These are phyloP conservation scores for Brachionus rubens DNA, from an alignment of 1,140 invertebrate species.

Conservation along the genomic window DNA sequence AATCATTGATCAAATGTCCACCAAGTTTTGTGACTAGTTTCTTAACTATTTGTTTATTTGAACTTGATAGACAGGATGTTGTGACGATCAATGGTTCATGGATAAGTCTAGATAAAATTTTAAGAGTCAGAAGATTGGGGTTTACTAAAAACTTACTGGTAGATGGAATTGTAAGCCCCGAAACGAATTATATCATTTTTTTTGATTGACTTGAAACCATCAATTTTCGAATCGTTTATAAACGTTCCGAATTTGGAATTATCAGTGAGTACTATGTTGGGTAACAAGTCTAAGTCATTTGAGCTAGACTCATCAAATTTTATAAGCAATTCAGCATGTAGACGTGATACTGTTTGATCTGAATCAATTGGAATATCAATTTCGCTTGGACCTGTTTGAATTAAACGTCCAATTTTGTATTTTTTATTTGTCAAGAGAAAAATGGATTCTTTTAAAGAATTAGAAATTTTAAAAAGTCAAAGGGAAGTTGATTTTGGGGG, in stretches of 20 bases:
- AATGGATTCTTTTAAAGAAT: not conserved
- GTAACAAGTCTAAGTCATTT: conserved; percentile 42
- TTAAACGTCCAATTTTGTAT: conserved; percentile 29
- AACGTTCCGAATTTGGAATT: conserved; percentile 61
- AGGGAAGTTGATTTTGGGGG: not conserved
- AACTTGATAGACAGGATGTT: conserved; percentile 53
- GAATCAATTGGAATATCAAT: conserved; percentile 26
- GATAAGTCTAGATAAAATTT: conserved; percentile 24
- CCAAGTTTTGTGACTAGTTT: conserved; percentile 52
- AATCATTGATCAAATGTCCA: conserved; percentile 59
- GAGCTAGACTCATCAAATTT: not conserved
- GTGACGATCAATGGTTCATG: conserved; percentile 56
- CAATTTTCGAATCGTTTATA: conserved; percentile 52
- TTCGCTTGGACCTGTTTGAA: not conserved
- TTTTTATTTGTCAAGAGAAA: conserved; percentile 16
- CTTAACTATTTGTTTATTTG: conserved; percentile 52
- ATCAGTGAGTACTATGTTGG: conserved; percentile 57
- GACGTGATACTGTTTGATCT: conserved; percentile 31
- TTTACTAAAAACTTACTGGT: conserved; percentile 55
- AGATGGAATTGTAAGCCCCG: conserved; percentile 58
- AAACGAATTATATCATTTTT: conserved; percentile 58
- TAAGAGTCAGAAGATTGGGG: no score
- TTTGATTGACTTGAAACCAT: conserved; percentile 51
- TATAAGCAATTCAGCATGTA: conserved; percentile 29
- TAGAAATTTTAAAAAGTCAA: not conserved